Percentiles rank a stretch among this genome's conserved stretches.
Evolutionary conservation across 2,888 invertebrate genomes (phyloP).

Genomic region (Automeris io): DNA sequence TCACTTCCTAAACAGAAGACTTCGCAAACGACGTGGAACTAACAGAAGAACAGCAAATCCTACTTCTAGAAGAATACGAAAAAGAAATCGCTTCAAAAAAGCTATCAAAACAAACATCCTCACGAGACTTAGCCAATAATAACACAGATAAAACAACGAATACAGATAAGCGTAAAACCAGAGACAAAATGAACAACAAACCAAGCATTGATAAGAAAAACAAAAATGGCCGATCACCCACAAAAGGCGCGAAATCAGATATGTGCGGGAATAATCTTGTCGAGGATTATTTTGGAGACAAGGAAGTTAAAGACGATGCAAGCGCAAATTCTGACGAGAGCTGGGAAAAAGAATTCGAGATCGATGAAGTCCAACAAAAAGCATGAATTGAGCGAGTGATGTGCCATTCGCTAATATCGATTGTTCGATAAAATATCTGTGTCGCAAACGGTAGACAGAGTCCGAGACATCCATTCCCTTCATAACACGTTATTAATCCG

Average conservation of each 20-base stretch:
- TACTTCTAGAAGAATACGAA: constrained; percentile 82
- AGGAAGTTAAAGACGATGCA: constrained; percentile 61
- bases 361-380: constrained; percentile 56
- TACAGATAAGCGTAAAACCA: constrained; percentile 34
- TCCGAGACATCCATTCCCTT: too few species aligned
- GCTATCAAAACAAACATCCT: constrained; percentile 37
- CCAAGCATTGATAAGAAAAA: constrained; percentile 25
- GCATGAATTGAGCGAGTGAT: constrained; percentile 30
- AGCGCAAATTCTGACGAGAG: constrained; percentile 75
- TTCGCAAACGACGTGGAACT: constrained; percentile 81
- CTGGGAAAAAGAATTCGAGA: constrained; percentile 80
- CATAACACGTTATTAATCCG: constrained; percentile 16
- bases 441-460: too few species aligned
- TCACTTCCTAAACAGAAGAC: constrained; percentile 65
- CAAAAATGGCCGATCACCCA: constrained; percentile 46
- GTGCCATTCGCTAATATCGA: not conserved
- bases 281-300: constrained; percentile 73
- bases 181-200: constrained; percentile 43
- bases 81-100: constrained; percentile 75
- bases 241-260: constrained; percentile 51
- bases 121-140: constrained; percentile 51
- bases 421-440: constrained; percentile 5
- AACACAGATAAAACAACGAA: constrained; percentile 42
- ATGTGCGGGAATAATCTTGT: constrained; percentile 69
- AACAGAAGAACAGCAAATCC: constrained; percentile 82